phyloP scores from a whole-genome alignment of 92 coral and sea anemone genomes.

The Plumapathes pennacea region DNA sequence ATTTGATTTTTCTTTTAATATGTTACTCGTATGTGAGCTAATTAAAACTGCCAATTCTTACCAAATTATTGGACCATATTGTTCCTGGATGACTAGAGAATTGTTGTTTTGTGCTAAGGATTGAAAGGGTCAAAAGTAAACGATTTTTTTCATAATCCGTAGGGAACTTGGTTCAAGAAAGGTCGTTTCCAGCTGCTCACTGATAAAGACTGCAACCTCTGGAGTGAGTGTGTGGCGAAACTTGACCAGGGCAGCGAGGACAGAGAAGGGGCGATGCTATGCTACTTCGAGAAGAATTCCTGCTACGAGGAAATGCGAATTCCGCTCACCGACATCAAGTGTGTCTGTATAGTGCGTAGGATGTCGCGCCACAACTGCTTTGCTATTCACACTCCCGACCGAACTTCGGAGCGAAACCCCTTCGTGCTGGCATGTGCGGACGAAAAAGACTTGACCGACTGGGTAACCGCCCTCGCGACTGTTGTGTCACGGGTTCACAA shows the following conservation, averaged over 20 bases:
- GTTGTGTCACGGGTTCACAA: constrained; percentile 62
- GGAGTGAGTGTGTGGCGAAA: constrained; percentile 82
- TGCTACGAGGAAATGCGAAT: constrained; percentile 68
- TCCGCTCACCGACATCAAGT: constrained; percentile 66
- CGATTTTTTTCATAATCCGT: not conserved
- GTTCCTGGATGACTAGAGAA: not conserved
- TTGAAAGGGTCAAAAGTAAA: not conserved
- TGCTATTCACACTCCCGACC: constrained; percentile 72
- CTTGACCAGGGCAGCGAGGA: constrained; percentile 69
- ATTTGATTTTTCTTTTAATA: not conserved
- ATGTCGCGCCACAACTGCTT: constrained; percentile 82
- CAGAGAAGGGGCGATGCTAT: constrained; percentile 56
- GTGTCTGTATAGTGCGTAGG: constrained; percentile 65
- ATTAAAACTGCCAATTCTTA: not conserved
- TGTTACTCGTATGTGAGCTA: not conserved
- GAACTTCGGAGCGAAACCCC: constrained; percentile 72
- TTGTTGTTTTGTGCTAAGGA: not conserved
- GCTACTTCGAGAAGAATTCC: constrained; percentile 68
- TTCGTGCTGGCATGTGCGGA: constrained; percentile 57
- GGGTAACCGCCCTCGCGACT: constrained; percentile 71
- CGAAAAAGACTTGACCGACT: constrained; percentile 92
- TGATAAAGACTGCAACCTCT: constrained; percentile 62
- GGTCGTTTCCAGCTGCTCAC: constrained; percentile 64
- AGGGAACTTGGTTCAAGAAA: constrained; percentile 94
- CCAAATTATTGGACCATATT: not conserved